Percentiles rank a stretch among this genome's conserved stretches.
Evolutionary conservation across 2,888 invertebrate genomes (phyloP).

Genomic region (Nomada fabriciana): DNA sequence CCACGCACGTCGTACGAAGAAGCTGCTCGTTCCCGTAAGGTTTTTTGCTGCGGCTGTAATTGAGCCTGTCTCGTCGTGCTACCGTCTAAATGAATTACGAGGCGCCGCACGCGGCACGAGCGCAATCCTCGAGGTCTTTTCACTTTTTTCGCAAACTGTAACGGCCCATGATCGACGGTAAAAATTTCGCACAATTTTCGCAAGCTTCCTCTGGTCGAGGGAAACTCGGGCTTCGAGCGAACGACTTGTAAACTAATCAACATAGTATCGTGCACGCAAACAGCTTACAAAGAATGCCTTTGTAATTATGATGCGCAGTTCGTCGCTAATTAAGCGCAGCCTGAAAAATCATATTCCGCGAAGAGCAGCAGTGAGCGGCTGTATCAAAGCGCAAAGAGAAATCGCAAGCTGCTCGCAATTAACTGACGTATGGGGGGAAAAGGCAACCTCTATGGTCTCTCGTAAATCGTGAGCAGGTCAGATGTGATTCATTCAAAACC

Average conservation of each 20-base stretch:
- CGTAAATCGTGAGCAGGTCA: not conserved
- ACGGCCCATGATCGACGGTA: too few species aligned
- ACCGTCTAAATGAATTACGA: constrained; percentile 80
- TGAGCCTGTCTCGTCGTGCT: constrained; percentile 79
- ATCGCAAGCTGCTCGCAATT: constrained; percentile 71
- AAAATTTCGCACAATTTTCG: not conserved
- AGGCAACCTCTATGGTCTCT: not conserved
- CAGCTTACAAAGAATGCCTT: constrained; percentile 37
- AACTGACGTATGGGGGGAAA: constrained; percentile 63
- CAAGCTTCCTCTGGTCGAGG: not conserved
- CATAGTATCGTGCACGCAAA: not conserved
- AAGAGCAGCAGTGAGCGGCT: constrained; percentile 37
- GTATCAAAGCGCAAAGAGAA: constrained; percentile 53
- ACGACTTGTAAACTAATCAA: not conserved
- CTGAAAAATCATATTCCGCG: constrained; percentile 34
- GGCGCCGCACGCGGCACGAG: constrained; percentile 68
- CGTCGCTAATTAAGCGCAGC: constrained; percentile 33
- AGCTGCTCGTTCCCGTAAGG: constrained; percentile 68
- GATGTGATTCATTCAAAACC: not conserved
- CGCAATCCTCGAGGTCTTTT: not conserved
- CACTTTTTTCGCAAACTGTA: not conserved
- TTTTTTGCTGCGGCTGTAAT: constrained; percentile 80
- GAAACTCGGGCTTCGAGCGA: not conserved
- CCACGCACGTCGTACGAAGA: constrained; percentile 84
- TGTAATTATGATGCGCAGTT: constrained; percentile 25